These are phyloP conservation scores for Hydrolagus affinis DNA, from an alignment of 2,113 vertebrate species.

Conservation along the genomic window DNA sequence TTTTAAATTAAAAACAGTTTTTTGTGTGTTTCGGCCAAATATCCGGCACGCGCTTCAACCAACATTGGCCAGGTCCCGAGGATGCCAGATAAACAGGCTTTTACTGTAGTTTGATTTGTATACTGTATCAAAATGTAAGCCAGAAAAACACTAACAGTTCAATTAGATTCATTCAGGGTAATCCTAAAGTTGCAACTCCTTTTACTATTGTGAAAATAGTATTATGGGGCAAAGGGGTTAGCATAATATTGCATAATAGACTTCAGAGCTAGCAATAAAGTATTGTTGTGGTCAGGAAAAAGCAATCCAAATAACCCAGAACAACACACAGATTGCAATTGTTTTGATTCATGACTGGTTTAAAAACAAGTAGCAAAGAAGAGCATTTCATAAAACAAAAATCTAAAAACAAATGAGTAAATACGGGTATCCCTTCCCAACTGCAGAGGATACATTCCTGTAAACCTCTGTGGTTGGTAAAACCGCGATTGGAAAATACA, in stretches of 20 bases:
- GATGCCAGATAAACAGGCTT: too few relatives aligned
- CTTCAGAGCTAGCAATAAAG: background rate
- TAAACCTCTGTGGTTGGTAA: too few relatives aligned
- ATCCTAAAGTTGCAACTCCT: background rate
- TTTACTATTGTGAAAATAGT: background rate
- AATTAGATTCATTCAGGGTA: background rate
- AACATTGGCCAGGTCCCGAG: too few relatives aligned
- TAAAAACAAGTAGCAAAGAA: background rate
- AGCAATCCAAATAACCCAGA: background rate
- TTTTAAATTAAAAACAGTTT: too few relatives aligned
- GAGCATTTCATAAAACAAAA: background rate
- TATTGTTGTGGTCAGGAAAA: background rate
- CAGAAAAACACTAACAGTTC: too few relatives aligned
- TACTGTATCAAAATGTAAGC: too few relatives aligned
- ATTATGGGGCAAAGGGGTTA: background rate
- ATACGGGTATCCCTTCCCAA: too few relatives aligned
- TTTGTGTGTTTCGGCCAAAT: too few relatives aligned
- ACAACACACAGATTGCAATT: background rate
- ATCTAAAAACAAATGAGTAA: background rate
- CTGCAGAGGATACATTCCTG: too few relatives aligned
- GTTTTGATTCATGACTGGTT: background rate
- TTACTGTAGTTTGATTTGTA: too few relatives aligned
- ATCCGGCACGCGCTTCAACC: too few relatives aligned
- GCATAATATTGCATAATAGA: background rate
- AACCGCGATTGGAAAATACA: too few relatives aligned